Evolutionary conservation across 1,140 invertebrate genomes (phyloP).

Genomic region (Hyposmocoma kahamanoa): DNA sequence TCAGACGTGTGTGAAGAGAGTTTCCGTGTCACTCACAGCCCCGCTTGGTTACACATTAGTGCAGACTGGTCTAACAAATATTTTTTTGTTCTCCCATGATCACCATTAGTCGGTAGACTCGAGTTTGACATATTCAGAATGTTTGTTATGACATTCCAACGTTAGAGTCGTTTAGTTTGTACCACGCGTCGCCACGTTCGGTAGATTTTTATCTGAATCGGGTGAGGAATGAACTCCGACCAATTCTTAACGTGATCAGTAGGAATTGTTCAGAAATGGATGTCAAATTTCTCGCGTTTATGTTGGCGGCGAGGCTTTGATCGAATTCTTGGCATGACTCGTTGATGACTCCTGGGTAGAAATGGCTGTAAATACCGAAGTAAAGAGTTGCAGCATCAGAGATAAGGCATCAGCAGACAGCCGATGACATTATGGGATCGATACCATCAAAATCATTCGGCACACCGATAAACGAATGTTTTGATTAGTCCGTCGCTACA

Average conservation of each 20-base stretch:
- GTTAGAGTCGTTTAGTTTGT: conserved; percentile 20
- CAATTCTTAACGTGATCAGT: not conserved
- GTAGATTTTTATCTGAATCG: conserved; percentile 14
- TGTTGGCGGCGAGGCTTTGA: conserved; percentile 10
- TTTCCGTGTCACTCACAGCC: conserved; percentile 59
- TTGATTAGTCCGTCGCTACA: conserved; percentile 51
- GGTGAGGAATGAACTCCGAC: not conserved
- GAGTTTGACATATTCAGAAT: conserved; percentile 47
- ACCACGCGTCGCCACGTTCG: conserved; percentile 13
- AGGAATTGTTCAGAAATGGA: not conserved
- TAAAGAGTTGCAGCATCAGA: conserved; percentile 26
- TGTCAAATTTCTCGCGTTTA: conserved; percentile 18
- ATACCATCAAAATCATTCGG: conserved; percentile 39
- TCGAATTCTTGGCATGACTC: conserved; percentile 10
- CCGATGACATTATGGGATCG: conserved; percentile 39
- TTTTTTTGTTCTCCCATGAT: conserved; percentile 67
- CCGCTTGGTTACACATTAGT: conserved; percentile 64
- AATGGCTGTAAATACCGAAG: conserved; percentile 27
- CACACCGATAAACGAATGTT: conserved; percentile 56
- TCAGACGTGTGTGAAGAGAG: conserved; percentile 67
- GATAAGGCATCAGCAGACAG: conserved; percentile 42
- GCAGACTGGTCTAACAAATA: conserved; percentile 54
- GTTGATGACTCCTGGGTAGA: not conserved
- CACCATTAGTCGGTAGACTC: conserved; percentile 48
- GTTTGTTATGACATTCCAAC: conserved; percentile 44